Base-by-base conservation (phyloP, 2,113 vertebrate species). In the Anser brachyrhynchus region DNA sequence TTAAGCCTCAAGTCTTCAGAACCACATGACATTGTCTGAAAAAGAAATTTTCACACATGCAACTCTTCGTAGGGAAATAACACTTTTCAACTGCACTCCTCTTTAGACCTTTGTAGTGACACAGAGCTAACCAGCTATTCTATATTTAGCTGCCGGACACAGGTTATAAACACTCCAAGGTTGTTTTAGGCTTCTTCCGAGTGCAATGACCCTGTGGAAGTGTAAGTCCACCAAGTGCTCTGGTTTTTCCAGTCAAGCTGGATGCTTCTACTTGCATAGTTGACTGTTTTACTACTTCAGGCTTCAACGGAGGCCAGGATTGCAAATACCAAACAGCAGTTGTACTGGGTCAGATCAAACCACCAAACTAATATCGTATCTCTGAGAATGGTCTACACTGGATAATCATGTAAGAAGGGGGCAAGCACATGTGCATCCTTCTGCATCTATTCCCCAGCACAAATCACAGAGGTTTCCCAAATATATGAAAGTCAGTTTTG, bases 161-260 rank as follows among this genome's bases (percentile, higher is more conserved):
- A 41, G 76, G 77, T 93, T 83, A 93, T 35, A 81, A 78, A 43
- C 35, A 46, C 74, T 26, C 43, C 35, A 69, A 77, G 70, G 89
- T 70, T 84, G 49, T 59, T 94, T 78, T 10, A 93, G 61, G 55
- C 59, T 93, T 65, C 83, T 86, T 59, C 73, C 44, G 62, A 69
- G 69, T 75, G 52, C 80, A 90, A 37, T 61, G 65, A 92, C 84
- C 76, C 84, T 43, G 35, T 0, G 0, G 92, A 89, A 93, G 87
- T 41, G 28, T 75, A 65, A 92, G 58, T 84, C 62, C 89, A 78
- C 82, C 3, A 2, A 0, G 31, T 58, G 46, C 70, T 82, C 81
- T 95, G 74, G 18, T 93, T 95, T 97, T 93, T 94, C 93, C 93
- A 87, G 90, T 94, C 90, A 79, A 93, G 78, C 90, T 78, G 85